A percentile compares a stretch with the other conserved stretches of the same genome.
Conservation (phyloP, 2,888 invertebrate genomes). For the Physocephala rufipes region DNA sequence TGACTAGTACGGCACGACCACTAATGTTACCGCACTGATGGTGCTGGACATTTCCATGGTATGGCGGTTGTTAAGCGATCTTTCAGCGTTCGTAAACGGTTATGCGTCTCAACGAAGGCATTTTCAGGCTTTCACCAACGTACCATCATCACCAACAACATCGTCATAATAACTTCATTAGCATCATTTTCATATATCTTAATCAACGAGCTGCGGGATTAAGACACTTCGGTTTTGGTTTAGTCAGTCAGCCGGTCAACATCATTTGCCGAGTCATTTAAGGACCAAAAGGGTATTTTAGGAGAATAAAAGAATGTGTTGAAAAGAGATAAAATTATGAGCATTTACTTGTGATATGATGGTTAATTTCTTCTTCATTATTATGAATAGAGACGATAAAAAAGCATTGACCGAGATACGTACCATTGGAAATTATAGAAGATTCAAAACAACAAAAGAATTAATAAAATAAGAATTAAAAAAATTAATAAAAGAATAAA, state of each 20-base stretch:
- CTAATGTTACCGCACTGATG: constrained; percentile 65
- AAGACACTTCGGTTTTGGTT: constrained; percentile 38
- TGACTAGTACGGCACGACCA: constrained; percentile 65
- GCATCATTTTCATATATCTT: not conserved
- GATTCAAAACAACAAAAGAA: not conserved
- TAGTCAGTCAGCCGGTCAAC: constrained; percentile 40
- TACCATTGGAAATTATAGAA: constrained; percentile 57
- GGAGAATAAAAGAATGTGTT: no score
- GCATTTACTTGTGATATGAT: no score
- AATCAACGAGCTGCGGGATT: not conserved
- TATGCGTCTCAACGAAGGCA: constrained; percentile 7
- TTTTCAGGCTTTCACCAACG: not conserved
- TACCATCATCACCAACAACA: constrained; percentile 29
- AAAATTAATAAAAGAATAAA: not conserved
- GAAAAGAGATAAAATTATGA: no score
- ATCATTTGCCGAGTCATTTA: constrained; percentile 28
- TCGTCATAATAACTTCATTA: constrained; percentile 38
- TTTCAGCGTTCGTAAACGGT: no score
- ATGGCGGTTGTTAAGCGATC: constrained; percentile 60
- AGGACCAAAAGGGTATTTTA: not conserved
- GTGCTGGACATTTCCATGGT: constrained; percentile 67
- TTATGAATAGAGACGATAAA: constrained; percentile 45
- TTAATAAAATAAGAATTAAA: not conserved
- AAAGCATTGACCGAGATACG: constrained; percentile 37
- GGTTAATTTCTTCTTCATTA: constrained; percentile 18